These are phyloP conservation scores for Anthopleura sola DNA, from an alignment of 64 coral and sea anemone genomes.

Conservation along the genomic window DNA sequence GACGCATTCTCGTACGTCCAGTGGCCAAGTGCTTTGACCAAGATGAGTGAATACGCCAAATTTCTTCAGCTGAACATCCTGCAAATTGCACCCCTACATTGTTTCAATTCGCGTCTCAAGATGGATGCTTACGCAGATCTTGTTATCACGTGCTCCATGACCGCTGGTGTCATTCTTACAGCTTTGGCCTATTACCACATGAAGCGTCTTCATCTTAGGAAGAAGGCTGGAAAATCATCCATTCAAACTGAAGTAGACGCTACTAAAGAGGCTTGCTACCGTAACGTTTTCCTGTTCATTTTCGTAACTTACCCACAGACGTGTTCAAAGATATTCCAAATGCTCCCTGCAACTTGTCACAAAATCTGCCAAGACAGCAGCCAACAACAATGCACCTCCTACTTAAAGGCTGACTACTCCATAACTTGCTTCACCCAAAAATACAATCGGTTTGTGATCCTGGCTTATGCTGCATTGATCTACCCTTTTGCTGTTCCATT, in stretches of 20 bases:
- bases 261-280: constrained; percentile 11
- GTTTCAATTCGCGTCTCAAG: constrained; percentile 28
- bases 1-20: constrained; percentile 36
- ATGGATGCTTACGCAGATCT: constrained; percentile 23
- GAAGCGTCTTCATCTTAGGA: constrained; percentile 11
- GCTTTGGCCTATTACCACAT: constrained; percentile 44
- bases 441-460: background rate
- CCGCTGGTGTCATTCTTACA: constrained; percentile 18
- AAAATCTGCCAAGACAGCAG: constrained; percentile 8
- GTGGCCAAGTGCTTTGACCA: constrained; percentile 38
- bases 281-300: constrained; percentile 1
- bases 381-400: background rate
- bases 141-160: constrained; percentile 23
- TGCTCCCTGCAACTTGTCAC: background rate
- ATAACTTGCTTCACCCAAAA: background rate
- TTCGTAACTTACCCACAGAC: constrained; percentile 23
- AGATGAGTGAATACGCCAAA: constrained; percentile 23
- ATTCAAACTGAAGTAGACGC: too few relatives aligned
- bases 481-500: constrained; percentile 13
- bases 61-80: constrained; percentile 55
- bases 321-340: background rate
- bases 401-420: constrained; percentile 13
- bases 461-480: background rate
- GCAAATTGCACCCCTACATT: constrained; percentile 43
- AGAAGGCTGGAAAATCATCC: too few relatives aligned